Evolutionary conservation across 2,888 invertebrate species (phyloP).

Genomic region (Monochamus alternatus): DNA sequence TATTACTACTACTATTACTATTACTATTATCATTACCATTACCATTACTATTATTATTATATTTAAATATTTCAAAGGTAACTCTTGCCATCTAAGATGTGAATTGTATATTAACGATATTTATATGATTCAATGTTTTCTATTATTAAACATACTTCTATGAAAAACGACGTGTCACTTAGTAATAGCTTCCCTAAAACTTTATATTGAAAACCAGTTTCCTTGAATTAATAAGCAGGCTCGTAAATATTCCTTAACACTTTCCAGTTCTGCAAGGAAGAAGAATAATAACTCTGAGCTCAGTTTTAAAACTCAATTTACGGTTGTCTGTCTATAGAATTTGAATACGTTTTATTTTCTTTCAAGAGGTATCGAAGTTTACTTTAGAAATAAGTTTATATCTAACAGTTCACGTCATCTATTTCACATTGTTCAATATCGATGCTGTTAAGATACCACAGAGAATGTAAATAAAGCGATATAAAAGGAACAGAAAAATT

Average conservation of each 20-base stretch:
- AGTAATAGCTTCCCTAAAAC: too few species aligned
- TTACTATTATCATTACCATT: too few species aligned
- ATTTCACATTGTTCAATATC: neutral
- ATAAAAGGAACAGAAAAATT: too few species aligned
- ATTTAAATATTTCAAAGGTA: too few species aligned
- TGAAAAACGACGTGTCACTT: too few species aligned
- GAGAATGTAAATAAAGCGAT: neutral
- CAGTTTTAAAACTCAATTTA: conserved; percentile 22
- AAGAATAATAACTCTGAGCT: conserved; percentile 9
- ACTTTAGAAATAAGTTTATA: neutral
- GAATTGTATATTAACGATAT: too few species aligned
- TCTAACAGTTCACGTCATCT: neutral
- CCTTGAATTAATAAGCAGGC: neutral
- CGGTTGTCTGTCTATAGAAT: neutral
- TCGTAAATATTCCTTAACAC: conserved; percentile 10
- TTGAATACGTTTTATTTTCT: conserved; percentile 11
- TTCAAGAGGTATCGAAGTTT: neutral
- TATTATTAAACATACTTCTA: too few species aligned
- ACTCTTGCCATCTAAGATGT: too few species aligned
- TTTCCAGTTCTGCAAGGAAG: neutral
- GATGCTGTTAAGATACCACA: neutral
- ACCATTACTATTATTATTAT: too few species aligned
- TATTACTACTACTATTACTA: too few species aligned
- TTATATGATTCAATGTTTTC: too few species aligned
- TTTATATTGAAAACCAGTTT: neutral